Conservation (phyloP, 2,888 invertebrate species). For the Chouioia cunea region DNA sequence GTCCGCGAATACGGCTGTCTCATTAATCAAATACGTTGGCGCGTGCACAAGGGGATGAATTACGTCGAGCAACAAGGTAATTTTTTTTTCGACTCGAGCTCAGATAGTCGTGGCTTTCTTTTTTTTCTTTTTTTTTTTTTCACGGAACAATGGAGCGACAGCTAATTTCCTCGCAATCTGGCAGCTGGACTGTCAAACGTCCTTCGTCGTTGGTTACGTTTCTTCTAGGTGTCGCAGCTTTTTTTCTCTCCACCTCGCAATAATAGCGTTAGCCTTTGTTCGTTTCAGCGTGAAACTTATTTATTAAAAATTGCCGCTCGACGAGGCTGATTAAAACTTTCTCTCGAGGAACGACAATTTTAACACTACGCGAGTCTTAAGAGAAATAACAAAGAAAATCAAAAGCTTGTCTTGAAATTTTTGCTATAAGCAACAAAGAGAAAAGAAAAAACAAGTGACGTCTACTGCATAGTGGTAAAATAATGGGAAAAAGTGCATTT, state of each 20-base stretch:
- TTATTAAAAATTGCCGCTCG: constrained; percentile 4
- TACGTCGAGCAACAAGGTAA: constrained; percentile 16
- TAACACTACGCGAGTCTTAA: no score
- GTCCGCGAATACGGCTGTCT: no score
- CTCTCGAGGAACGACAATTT: background rate
- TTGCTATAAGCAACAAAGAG: no score
- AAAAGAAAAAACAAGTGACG: background rate
- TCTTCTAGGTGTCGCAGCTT: background rate
- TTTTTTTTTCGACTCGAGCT: constrained; percentile 1
- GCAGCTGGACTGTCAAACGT: no score
- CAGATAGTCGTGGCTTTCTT: background rate
- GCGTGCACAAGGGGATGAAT: background rate
- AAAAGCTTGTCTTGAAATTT: no score
- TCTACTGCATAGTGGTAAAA: no score
- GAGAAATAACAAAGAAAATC: no score
- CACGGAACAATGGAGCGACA: constrained; percentile 33
- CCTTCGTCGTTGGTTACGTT: background rate
- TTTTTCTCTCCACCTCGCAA: constrained; percentile 1
- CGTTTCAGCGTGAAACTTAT: background rate
- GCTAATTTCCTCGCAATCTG: constrained; percentile 38
- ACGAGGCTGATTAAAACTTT: constrained; percentile 4
- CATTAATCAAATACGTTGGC: no score
- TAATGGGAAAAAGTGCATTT: no score
- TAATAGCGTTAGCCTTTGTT: no score
- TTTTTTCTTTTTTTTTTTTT: background rate